Base-by-base conservation (phyloP, 2,113 vertebrate genomes). In the Pygoscelis antarcticus region DNA sequence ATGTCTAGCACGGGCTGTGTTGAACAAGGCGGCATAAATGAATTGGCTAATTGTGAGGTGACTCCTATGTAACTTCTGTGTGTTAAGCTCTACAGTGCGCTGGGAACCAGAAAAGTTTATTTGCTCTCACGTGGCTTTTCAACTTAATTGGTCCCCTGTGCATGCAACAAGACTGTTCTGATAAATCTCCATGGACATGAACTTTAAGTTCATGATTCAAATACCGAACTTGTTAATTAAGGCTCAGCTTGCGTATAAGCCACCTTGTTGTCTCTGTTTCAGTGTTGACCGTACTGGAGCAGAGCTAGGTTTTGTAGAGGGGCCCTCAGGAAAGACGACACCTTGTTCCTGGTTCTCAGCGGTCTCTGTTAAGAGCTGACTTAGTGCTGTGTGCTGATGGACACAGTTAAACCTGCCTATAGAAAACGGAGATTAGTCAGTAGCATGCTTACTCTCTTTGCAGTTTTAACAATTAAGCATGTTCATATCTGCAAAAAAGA, bases 1-100 rank as follows among this genome's bases (percentile, higher is more conserved):
- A 1, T 4, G 9, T 36, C 4, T 60, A 71, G 21, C 38, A 21
- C 0, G 0, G 4, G 9, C 38, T 60, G 0, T 30, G 40, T 64
- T 44, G 38, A 52, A 27, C 30, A 62, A 62, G 34, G 10, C 60
- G 32, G 8, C 10, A 6, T 8, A 44, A 76, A 52, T 7, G 46
- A 9, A 4, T 30, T 77, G 38, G 8, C 19, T 47, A 21, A 36
- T 84, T 87, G 57, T 47, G 20, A 76, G 7, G 26, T 44, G 57
- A 47, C 18, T 76, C 70, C 26, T 75, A 3, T 3, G 0, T 71
- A 47, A n/a, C 21, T 61, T 60, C 4, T 38, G 5, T 34, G 8
- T 34, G 12, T 32, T n/a, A 70, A 78, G 9, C 46, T 62, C 40
- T 65, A 1, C 4, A 16, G 14, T 16, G 26, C 27, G 29, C 20